Conservation (phyloP, 2,113 vertebrate species). For the Sylvia atricapilla region DNA sequence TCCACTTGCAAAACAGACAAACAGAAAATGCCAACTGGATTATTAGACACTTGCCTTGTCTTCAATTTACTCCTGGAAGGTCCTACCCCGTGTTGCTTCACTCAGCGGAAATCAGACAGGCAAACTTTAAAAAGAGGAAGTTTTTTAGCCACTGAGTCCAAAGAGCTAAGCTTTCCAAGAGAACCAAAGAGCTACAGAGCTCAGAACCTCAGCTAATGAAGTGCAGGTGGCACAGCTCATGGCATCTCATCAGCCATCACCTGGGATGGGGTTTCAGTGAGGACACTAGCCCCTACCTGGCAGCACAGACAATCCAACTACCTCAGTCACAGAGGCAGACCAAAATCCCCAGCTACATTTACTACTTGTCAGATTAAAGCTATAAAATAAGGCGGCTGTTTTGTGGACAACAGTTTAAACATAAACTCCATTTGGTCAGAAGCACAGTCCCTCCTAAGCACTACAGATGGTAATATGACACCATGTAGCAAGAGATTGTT, state of each 20-base stretch:
- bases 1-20: background rate
- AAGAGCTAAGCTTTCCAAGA: background rate
- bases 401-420: background rate
- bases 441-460: background rate
- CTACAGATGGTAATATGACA: background rate
- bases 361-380: background rate
- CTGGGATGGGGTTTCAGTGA: background rate
- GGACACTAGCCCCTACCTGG: background rate
- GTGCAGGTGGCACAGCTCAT: background rate
- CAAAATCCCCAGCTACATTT: background rate
- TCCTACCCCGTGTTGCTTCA: rapidly evolving
- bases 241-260: background rate
- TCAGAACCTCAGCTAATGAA: background rate
- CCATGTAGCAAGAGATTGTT: background rate
- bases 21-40: background rate
- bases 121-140: background rate
- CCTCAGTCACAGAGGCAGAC: background rate
- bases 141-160: background rate
- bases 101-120: background rate
- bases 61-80: background rate
- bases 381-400: background rate
- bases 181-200: background rate
- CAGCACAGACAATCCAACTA: background rate
- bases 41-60: background rate
- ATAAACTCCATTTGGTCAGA: background rate